Evolutionary conservation across 2,888 invertebrate species (phyloP), one percentile per base, ranked within the genome.

Genomic region (Zhengitettix transpicula): DNA sequence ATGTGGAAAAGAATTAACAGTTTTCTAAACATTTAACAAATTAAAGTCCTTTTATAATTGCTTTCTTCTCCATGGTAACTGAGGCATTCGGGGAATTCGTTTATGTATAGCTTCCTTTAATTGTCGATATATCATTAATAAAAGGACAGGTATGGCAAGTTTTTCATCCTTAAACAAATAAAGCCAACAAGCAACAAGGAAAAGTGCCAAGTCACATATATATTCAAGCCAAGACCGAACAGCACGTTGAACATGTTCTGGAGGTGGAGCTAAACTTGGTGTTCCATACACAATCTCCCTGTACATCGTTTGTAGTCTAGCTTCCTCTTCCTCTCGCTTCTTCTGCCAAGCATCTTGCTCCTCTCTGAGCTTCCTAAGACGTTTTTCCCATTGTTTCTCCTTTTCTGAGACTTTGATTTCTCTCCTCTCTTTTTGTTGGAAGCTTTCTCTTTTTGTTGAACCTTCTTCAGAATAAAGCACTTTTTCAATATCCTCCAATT

Each of bases 131-230:
- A 88, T 81, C 71, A 89, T 81, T 3, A 90, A 75, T 52, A 82
- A 77, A 62, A 90, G 77, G 66, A 89, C 81, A 42, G 90, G 90
- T 66, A 90, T 78, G n/a, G 88, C 87, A 56, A 88, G 77, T 64
- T 85, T 77, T 69, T 88, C 87, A 69, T 87, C 87, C 68, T 85
- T 85, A 69, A 89, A 89, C 60, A 89, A 73, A 72, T 89, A 90
- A 44, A 89, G 78, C 82, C 89, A 90, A 71, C 85, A 83, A 40
- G 90, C 89, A 14, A 89, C 80, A 47, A 83, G 65, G 62, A 90
- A 79, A 67, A 90, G 78, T 52, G 85, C 83, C 61, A 88, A 71
- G 71, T 90, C 89, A 0, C 86, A 86, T 40, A 82, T 73, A 69
- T 87, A 89, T 69, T 84, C 85, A 40, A 89, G 75, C 0, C 80